Evolutionary conservation across 2,888 invertebrate genomes (phyloP).

Genomic region (Caenorhabditis afra): DNA sequence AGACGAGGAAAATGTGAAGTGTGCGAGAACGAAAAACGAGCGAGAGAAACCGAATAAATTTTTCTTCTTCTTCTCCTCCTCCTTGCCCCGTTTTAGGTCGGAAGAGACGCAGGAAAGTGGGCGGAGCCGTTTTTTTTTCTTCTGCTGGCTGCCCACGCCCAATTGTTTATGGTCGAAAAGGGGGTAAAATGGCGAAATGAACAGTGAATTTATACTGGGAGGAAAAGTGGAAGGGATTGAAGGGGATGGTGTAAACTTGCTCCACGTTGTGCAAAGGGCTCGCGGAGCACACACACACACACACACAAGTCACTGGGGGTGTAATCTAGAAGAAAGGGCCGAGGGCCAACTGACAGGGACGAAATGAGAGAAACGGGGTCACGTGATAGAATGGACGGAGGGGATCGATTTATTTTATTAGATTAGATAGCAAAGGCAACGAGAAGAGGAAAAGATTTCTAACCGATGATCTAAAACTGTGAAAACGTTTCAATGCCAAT

Average conservation of each 20-base stretch:
- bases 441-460: background rate
- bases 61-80: constrained; percentile 5
- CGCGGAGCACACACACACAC: constrained; percentile 32
- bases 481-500: too few relatives aligned
- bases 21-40: constrained; percentile 5
- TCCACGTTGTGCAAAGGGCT: constrained; percentile 43
- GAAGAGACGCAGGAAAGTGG: constrained; percentile 41
- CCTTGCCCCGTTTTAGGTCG: background rate
- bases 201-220: constrained; percentile 35
- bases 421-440: too few relatives aligned
- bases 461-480: constrained; percentile 9
- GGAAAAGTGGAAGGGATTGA: background rate
- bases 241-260: constrained; percentile 46
- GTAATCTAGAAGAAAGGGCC: constrained; percentile 23
- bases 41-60: constrained; percentile 43
- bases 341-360: constrained; percentile 29
- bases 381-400: constrained; percentile 13
- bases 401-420: constrained; percentile 26
- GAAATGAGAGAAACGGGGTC: constrained; percentile 30
- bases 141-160: too few relatives aligned
- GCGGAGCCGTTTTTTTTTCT: constrained; percentile 14
- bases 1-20: constrained; percentile 38
- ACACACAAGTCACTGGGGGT: constrained; percentile 4
- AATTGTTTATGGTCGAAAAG: constrained; percentile 1
- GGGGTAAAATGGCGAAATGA: constrained; percentile 1